phyloP scores from a whole-genome alignment of 2,797 vertebrate species.

The Xenops minutus region DNA sequence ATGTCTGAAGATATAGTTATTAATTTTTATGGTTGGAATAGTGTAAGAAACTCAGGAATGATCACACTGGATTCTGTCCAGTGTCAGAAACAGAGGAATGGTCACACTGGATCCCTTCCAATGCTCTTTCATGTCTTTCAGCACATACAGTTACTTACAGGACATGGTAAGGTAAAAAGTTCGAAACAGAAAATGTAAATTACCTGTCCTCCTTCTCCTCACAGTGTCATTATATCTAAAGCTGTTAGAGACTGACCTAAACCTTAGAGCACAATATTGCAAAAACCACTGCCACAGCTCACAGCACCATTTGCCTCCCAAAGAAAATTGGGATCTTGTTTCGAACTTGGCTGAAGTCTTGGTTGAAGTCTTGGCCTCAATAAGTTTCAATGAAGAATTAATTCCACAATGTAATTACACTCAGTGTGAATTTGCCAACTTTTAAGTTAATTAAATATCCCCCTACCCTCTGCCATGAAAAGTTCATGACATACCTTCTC shows the following conservation, averaged over 20 bases:
- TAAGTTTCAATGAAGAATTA: slow-evolving; percentile 7
- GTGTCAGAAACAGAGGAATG: background rate
- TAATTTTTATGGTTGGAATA: background rate
- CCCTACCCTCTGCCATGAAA: background rate
- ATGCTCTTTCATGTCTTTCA: background rate
- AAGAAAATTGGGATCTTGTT: background rate
- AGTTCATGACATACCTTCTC: slow-evolving; percentile 26
- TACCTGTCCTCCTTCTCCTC: background rate
- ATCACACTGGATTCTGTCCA: background rate
- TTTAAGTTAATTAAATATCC: slow-evolving; percentile 37
- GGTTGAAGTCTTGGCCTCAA: background rate
- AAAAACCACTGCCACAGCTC: background rate
- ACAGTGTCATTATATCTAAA: background rate
- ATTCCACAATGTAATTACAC: slow-evolving; percentile 36
- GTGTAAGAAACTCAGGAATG: background rate
- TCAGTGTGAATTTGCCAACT: slow-evolving; percentile 1
- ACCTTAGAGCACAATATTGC: background rate
- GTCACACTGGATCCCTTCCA: background rate
- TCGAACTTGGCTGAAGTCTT: background rate
- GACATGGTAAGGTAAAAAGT: background rate
- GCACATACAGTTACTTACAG: background rate
- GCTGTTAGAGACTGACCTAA: background rate
- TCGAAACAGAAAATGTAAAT: background rate
- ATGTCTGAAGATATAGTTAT: background rate
- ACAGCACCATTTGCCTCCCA: background rate